Evolutionary conservation across 1,140 invertebrate genomes (phyloP), one percentile per base, ranked within the genome.

Genomic region (Protaetia brevitarsis): DNA sequence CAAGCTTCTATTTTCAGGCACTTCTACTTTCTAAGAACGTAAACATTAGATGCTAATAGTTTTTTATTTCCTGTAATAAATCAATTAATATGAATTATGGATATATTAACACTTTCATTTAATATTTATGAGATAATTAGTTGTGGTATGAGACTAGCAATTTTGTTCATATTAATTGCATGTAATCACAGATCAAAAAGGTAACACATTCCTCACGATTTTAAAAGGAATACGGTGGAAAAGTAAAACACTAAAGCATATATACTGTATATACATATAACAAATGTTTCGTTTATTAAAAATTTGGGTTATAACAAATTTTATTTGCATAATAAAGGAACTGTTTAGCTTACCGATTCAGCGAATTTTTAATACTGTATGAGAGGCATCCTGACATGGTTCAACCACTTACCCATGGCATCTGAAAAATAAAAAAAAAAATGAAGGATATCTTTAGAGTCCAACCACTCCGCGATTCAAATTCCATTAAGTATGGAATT

Each of bases 331-430:
- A 51, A 23, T 51, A 51, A 16, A 51, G 26, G 21, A 51, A 51
- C 19, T 51, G 26, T 51, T 19, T 51, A 51, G 21, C 41, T 51
- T 51, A 51, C 41, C 41, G 31, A 34, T 34, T 6, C 19, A 51
- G 26, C 19, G 19, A 21, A 51, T 51, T 21, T 5, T 51, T 51
- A 51, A 51, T 51, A 51, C 41, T 51, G 41, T 51, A 56, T 21
- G 64, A 60, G 30, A 36, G 67, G 30, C 58, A 63, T 19, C 65
- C 41, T 23, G 19, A 51, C 41, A 51, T 51, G 8, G 37, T 56
- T 66, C 28, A 69, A 68, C 72, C 74, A 82, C 83, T 84, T 82
- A 85, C 83, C 84, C 82, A 85, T 84, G 73, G 83, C 83, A 82
- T 85, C 84, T 85, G 84, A 71, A 51, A 51, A 85, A 85, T 82